Evolutionary conservation across 2,888 invertebrate genomes (phyloP).

Genomic region (Gymnoscelis rufifasciata): DNA sequence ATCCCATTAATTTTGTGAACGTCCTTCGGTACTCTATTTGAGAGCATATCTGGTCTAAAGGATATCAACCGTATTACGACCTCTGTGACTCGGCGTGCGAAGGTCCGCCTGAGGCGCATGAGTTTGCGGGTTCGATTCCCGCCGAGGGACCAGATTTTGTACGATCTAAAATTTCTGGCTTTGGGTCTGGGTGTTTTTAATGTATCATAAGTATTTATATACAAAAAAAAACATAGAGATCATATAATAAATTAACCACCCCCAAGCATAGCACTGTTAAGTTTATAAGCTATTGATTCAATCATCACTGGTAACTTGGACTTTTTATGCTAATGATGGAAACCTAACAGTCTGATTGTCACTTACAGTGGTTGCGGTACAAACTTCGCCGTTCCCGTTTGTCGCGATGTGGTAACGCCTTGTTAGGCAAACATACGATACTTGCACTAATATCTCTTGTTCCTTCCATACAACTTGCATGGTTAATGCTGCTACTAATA

Average conservation of each 20-base stretch:
- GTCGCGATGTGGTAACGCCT: slow-evolving; percentile 32
- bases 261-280: too few relatives aligned
- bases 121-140: background rate
- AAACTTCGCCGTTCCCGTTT: slow-evolving; percentile 26
- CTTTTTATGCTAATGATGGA: too few relatives aligned
- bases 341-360: too few relatives aligned
- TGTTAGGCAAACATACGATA: slow-evolving; percentile 26
- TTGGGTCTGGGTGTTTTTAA: background rate
- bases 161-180: background rate
- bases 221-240: too few relatives aligned
- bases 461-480: background rate
- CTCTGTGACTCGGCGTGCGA: background rate
- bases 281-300: too few relatives aligned
- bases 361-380: slow-evolving; percentile 6
- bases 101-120: background rate
- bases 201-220: background rate
- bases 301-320: too few relatives aligned
- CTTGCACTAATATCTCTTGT: slow-evolving; percentile 22
- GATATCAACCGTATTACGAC: background rate
- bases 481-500: too few relatives aligned
- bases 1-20: too few relatives aligned
- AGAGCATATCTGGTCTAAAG: background rate
- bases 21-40: too few relatives aligned
- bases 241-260: too few relatives aligned
- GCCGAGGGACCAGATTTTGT: background rate